Base-by-base conservation (phyloP, 2,888 invertebrate species). In the Hydraecia micacea region DNA sequence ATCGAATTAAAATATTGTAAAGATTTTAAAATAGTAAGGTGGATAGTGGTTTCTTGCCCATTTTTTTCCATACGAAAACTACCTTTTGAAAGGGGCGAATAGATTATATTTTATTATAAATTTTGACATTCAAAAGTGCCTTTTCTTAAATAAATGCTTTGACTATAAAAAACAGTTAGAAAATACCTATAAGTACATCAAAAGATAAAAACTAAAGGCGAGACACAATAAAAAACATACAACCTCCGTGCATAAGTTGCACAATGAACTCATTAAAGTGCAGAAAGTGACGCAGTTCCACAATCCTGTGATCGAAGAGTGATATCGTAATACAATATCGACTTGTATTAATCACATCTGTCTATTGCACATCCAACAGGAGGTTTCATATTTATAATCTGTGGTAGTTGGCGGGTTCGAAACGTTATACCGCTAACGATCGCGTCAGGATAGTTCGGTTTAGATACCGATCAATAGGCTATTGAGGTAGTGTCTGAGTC, bases 401-500 rank as follows among this genome's bases (percentile, higher is more conserved):
- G 72, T 39, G 77, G 55, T 66, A 88, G 75, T 80, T 81, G 76
- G 81, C 76, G 77, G 80, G 75, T 71, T 72, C 60, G 76, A 79
- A 85, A 88, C 82, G 85, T 80, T 85, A 88, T 85, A 76, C 85
- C 66, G 74, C 77, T 87, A 85, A 79, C 80, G 88, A 86, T 79
- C 75, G 77, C 79, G 83, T 81, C 83, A 83, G 77, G 74, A 86
- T 86, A 79, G 85, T 81, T 81, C 79, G 81, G 88, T 79, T 84
- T 75, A 83, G 87, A 87, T 83, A 79, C 81, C 81, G 81, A 86
- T 88, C 87, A 87, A 88, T 88, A 84, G 81, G 65, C 83, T 79
- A 81, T 82, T 84, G 85, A 79, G 77, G 66, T 77, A 74, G 66
- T 82, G 82, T 85, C 81, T 80, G 80, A 82, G 79, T 81, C 79